Conservation (phyloP, 2,113 vertebrate species). For the Reinhardtius hippoglossoides region DNA sequence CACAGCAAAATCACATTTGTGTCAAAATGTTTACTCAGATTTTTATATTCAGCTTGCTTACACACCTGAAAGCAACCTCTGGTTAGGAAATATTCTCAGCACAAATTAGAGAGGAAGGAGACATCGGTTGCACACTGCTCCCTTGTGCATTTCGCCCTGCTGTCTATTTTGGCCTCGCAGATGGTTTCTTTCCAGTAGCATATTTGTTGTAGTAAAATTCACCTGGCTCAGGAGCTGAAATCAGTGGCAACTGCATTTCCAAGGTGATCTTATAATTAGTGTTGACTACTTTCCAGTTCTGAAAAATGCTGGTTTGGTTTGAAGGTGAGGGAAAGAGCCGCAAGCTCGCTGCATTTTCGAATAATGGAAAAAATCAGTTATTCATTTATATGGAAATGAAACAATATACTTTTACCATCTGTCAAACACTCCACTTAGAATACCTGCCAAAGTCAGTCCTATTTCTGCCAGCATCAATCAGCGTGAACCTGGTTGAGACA, state of each 20-base stretch:
- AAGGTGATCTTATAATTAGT: slow-evolving; percentile 2
- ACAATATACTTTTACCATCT: slow-evolving; percentile 25
- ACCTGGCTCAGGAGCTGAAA: slow-evolving; percentile 30
- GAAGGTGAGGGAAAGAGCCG: not conserved
- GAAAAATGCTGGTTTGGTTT: not conserved
- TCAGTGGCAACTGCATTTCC: slow-evolving; percentile 9
- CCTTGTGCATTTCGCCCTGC: slow-evolving; percentile 44
- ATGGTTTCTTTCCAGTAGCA: slow-evolving; percentile 41
- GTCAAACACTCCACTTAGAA: slow-evolving; percentile 28
- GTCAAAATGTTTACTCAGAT: slow-evolving; percentile 62
- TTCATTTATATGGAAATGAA: slow-evolving; percentile 25
- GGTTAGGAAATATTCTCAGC: slow-evolving; percentile 42
- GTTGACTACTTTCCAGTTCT: not conserved
- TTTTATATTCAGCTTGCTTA: slow-evolving; percentile 53
- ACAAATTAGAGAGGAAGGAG: slow-evolving; percentile 49
- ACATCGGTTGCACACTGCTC: slow-evolving; percentile 39
- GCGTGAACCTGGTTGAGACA: slow-evolving; percentile 27
- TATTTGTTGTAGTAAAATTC: slow-evolving; percentile 52
- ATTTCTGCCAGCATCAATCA: slow-evolving; percentile 50
- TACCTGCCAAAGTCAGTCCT: slow-evolving; percentile 26
- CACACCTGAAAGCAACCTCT: slow-evolving; percentile 48
- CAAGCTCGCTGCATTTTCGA: not conserved
- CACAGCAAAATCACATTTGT: slow-evolving; percentile 44
- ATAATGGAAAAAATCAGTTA: slow-evolving; percentile 5
- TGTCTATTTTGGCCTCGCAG: slow-evolving; percentile 64